These are phyloP conservation scores for Tetramorium parvispinum DNA, from an alignment of 1,140 invertebrate genomes.

Conservation along the genomic window DNA sequence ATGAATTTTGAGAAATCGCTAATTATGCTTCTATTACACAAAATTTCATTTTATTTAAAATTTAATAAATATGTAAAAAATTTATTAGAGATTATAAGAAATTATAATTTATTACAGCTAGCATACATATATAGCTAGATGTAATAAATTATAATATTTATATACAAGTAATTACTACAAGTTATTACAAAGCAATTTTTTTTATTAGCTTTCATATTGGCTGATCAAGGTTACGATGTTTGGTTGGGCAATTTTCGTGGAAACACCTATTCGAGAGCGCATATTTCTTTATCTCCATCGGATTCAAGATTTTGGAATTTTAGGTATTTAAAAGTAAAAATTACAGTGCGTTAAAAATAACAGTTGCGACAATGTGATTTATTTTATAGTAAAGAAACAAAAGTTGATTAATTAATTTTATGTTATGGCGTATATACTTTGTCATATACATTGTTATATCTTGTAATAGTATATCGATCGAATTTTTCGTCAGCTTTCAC, in stretches of 20 bases:
- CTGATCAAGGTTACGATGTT: constrained; percentile 66
- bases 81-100: neutral
- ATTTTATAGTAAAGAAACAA: neutral
- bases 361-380: neutral
- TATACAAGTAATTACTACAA: neutral
- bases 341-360: neutral
- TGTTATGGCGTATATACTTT: too few species aligned
- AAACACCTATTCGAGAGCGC: constrained; percentile 70
- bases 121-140: neutral
- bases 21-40: neutral
- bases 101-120: neutral
- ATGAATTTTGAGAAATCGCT: neutral
- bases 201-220: constrained; percentile 59
- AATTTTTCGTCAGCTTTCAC: constrained; percentile 69
- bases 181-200: neutral
- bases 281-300: constrained; percentile 19
- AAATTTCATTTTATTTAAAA: neutral
- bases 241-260: constrained; percentile 73
- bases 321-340: constrained; percentile 51
- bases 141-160: neutral
- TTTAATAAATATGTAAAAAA: neutral
- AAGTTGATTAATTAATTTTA: neutral
- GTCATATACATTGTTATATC: neutral
- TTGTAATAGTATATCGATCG: neutral
- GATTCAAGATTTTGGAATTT: constrained; percentile 67